Evolutionary conservation across 2,888 invertebrate species (phyloP), one percentile per base, ranked within the genome.

Genomic region (Callyntrura sp.): DNA sequence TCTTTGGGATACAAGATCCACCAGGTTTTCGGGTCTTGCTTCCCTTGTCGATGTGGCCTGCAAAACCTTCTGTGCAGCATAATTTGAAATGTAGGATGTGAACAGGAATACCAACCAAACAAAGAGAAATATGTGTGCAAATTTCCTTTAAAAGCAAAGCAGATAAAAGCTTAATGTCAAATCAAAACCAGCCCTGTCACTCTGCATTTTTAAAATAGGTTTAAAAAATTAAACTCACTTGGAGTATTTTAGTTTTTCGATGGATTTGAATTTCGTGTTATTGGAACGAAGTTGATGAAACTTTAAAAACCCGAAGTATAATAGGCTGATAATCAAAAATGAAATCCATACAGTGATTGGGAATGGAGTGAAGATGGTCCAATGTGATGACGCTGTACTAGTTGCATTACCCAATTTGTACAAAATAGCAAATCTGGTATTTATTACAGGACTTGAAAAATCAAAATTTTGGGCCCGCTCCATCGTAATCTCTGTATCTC

Each of bases 401-500:
- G 43, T n/a, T 14, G 11, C 51, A 20, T 86, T 79, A 12, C 9
- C 6, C 1, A 9, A 9, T 55, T 25, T 79, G 17, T 86, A 51
- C 8, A 86, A 20, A 51, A 79, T 48, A 5, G 86, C 48, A 79
- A 79, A 86, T 5, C 79, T 48, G 0, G 86, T 79, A 11, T 11
- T 86, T 55, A 86, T n/a, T 12, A 86, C 86, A 1, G 86, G 79
- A 25, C 62, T 45, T 0, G 86, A 79, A 14, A 86, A 86, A 23
- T 86, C 86, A 79, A 86, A 78, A 20, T 79, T 65, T 79, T 86
- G 86, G 12, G 86, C 48, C 1, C 79, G 20, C 35, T 86, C 86
- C 79, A 79, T 79, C 62, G 86, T 86, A 9, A 86, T 48, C 35
- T 86, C 86, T 14, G 86, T 86, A 12, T 86, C 79, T 12, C 86